These are phyloP conservation scores for Amazona vittata DNA, from an alignment of 2,113 vertebrate species.

Conservation along the genomic window DNA sequence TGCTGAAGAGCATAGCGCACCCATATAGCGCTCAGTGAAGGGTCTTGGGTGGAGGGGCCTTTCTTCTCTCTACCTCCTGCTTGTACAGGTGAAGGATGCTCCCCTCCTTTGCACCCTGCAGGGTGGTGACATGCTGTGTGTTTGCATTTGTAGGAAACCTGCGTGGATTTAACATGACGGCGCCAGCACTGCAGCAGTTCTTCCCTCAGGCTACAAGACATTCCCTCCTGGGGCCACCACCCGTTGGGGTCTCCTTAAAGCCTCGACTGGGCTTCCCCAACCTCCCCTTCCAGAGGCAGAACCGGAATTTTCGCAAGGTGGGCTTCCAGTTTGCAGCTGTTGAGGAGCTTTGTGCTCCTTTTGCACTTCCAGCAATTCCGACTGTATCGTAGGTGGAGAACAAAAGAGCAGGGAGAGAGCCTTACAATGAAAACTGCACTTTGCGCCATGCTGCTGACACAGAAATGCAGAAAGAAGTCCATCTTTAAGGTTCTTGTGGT, in stretches of 20 bases:
- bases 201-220: constrained; percentile 88
- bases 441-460: not conserved
- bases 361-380: not conserved
- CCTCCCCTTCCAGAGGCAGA: constrained; percentile 83
- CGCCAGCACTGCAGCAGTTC: constrained; percentile 90
- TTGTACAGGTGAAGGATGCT: not conserved
- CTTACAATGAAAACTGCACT: not conserved
- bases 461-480: not conserved
- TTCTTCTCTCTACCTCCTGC: not conserved
- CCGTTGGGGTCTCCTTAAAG: constrained; percentile 91
- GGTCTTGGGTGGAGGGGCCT: not conserved
- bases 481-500: not conserved
- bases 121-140: not conserved
- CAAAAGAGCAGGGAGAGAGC: not conserved
- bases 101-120: not conserved
- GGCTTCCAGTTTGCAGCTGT: not conserved
- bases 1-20: not conserved
- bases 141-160: constrained; percentile 79
- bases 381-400: not conserved
- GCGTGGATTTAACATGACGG: constrained; percentile 84
- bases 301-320: constrained; percentile 84
- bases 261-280: constrained; percentile 83
- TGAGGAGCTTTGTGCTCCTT: not conserved
- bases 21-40: not conserved
- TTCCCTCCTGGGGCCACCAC: constrained; percentile 92